Evolutionary conservation across 2,113 vertebrate genomes (phyloP), one percentile per base, ranked within the genome.

Genomic region (Pogonocichla stellata): DNA sequence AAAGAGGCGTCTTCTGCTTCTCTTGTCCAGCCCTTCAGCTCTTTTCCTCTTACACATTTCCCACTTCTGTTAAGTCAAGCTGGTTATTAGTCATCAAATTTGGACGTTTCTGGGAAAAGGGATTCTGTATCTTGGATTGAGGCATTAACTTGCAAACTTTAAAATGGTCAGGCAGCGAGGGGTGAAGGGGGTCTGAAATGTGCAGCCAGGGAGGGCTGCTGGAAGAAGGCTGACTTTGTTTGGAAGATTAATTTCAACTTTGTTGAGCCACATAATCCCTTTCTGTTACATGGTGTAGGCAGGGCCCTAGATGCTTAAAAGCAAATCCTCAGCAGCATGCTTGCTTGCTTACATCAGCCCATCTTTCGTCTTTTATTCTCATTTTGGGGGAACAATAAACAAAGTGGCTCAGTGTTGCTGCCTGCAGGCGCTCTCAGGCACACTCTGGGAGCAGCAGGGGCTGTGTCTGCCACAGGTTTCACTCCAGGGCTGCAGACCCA

Each of bases 151-250:
- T 89, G 65, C 51, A 92, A 80, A 95, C 66, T 80, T 36, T 7
- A 56, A 92, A 83, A 51, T 15, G 42, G 24, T 34, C 58, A 34
- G 69, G 86, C 86, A 92, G 73, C 3, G 22, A 57, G 89, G 93
- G 87, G 79, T 64, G 62, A 95, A 92, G 90, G 90, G 96, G 48
- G 7, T 84, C 92, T 97, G 74, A 58, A 82, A 64, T 12, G 25
- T 45, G 67, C 62, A 75, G 36, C 62, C 33, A 17, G 67, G 50
- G 65, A 93, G 60, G 67, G 74, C 81, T 93, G 62, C 34, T 73
- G 72, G 92, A 98, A 98, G 96, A 98, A 97, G 92, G 96, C 93
- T 93, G 90, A 93, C 97, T 98, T 98, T 98, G 98, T 98, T 92
- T 79, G 81, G 34, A 85, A 92, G 95, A 85, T 95, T 95, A 92